Evolutionary conservation across 92 coral and sea anemone genomes (phyloP), one percentile per base, ranked within the genome.

Genomic region (Actinernus sp.): DNA sequence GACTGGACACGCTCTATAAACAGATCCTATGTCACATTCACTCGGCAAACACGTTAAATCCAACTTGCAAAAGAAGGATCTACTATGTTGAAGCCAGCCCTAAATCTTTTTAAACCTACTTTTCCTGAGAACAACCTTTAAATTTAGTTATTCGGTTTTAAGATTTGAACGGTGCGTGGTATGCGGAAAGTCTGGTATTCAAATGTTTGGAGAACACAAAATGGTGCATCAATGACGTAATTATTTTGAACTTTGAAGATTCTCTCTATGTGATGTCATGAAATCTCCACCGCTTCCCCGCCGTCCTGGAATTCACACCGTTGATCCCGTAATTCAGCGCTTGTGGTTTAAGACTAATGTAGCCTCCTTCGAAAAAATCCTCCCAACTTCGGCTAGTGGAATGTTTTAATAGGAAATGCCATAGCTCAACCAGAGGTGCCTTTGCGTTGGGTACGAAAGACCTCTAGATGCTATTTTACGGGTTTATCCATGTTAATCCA

Each of bases 201-300:
- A 34, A 6, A 6, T 34, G 14, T 14, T 6, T 14, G 14, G 41
- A 34, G 41, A 34, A 14, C 8, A 14, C 41, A 14, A 34, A 34
- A 14, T 14, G 41, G 14, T 34, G 14, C 41, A 14, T 6, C 52
- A 26, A 78, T 84, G 90, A 84, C 90, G 90, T 84, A 78, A 84
- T 84, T 77, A 74, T 84, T 84, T 69, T 65, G 58, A 76, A 48
- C 79, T 68, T 58, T 65, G 19, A 39, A 72, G 81, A 84, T 84
- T 68, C 85, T 70, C 78, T 19, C 58, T 48, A 14, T 56, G 67
- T 76, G 85, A 84, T 78, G 90, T 84, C 90, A 84, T 83, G 78
- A 66, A 7, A 41, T 66, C 66, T 47, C 59, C 58, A 45, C 44
- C 38, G 32, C 14, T 43, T 65, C 59, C 11, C 26, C 34, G 58